Percentiles rank a stretch among this genome's conserved stretches.
phyloP scores from a whole-genome alignment of 2,888 invertebrate species.

The Hirtodrosophila duncani region DNA sequence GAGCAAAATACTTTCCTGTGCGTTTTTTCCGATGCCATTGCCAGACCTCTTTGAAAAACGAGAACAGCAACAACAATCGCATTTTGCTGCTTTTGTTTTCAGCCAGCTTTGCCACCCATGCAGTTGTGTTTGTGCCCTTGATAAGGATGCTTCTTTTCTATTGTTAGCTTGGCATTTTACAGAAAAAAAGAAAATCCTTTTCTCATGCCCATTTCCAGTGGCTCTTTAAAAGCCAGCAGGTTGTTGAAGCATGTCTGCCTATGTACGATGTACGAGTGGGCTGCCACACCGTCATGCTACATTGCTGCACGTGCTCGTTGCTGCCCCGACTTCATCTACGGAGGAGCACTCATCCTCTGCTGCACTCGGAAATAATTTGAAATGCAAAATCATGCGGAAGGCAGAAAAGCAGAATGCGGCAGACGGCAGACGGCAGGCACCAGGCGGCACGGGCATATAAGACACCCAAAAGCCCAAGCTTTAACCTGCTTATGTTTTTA shows the following conservation, averaged over 20 bases:
- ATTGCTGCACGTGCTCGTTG: conserved; percentile 33
- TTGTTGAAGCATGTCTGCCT: conserved; percentile 41
- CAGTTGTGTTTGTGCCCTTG: conserved; percentile 66
- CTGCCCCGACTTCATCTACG: background rate
- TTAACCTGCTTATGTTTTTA: conserved; percentile 17
- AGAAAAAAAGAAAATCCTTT: conserved; percentile 60
- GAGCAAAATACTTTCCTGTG: conserved; percentile 68
- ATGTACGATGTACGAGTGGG: conserved; percentile 31
- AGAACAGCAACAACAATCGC: conserved; percentile 3
- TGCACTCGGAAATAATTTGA: conserved; percentile 65
- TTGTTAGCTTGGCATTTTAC: conserved; percentile 72
- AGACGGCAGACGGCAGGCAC: conserved; percentile 42
- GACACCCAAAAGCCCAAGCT: conserved; percentile 7
- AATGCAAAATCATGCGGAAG: conserved; percentile 71
- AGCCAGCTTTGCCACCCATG: conserved; percentile 31
- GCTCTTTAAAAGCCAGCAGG: conserved; percentile 53
- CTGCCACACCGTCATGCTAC: conserved; percentile 44
- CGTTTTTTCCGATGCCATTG: conserved; percentile 51
- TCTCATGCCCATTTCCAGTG: conserved; percentile 13
- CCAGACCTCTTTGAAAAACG: conserved; percentile 26
- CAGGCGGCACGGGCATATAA: too few species aligned
- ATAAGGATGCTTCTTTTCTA: conserved; percentile 73
- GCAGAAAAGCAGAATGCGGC: conserved; percentile 55
- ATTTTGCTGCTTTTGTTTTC: conserved; percentile 42
- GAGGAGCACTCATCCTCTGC: background rate